Conservation (phyloP, 2,113 vertebrate species). For the Origma solitaria region DNA sequence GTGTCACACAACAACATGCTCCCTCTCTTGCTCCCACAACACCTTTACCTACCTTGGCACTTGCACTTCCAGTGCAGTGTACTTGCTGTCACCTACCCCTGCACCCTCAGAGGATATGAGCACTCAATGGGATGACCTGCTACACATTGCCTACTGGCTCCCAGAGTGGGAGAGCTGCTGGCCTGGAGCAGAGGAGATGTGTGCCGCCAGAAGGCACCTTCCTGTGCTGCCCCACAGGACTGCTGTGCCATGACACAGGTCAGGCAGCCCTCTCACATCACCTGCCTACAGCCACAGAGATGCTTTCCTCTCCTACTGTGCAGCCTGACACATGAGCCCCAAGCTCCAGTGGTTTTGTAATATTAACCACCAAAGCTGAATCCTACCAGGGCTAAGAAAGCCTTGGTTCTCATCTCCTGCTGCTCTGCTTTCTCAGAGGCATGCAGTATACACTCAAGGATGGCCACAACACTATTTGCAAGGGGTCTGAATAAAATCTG, state of each 20-base stretch:
- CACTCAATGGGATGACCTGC: neutral
- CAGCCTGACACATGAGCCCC: neutral
- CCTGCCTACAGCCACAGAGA: neutral
- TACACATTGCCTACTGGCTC: rapidly evolving
- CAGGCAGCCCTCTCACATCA: neutral
- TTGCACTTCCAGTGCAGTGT: rapidly evolving
- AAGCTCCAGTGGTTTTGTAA: conserved; percentile 23
- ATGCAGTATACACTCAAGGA: neutral
- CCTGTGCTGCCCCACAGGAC: neutral
- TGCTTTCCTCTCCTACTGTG: neutral
- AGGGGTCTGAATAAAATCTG: neutral
- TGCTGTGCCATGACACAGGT: neutral
- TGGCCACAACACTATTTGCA: neutral
- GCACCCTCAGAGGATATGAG: neutral
- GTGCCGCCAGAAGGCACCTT: neutral
- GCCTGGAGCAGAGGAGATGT: neutral
- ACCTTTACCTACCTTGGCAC: neutral
- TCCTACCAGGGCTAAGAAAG: neutral
- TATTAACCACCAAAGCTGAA: neutral
- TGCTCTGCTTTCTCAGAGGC: neutral
- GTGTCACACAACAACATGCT: rapidly evolving
- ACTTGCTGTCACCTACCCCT: rapidly evolving
- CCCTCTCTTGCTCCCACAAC: neutral
- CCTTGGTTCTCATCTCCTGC: neutral
- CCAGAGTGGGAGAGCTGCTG: neutral